Evolutionary conservation across 1,140 invertebrate genomes (phyloP), one percentile per base, ranked within the genome.

Genomic region (Tigriopus japonicus): DNA sequence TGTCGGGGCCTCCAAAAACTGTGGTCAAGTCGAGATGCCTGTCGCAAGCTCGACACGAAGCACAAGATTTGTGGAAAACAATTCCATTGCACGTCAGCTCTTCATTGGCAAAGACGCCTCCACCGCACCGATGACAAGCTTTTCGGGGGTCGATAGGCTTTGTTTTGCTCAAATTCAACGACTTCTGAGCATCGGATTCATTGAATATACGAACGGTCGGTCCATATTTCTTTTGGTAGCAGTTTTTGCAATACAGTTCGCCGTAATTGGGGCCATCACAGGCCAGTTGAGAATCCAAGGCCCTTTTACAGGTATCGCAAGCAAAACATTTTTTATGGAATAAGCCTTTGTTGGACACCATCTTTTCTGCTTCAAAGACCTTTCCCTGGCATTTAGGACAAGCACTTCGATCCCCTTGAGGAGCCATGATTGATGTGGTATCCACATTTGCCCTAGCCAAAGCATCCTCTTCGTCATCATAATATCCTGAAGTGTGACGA

Each of bases 281-380:
- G 58, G 90, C 78, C 67, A 87, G 94, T 64, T 89, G 93, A 68
- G 86, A 90, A 74, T 96, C 93, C 68, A 98, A 77, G 66, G 90
- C 87, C 73, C 87, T 87, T 66, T 84, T 81, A 74, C 93, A 98
- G 63, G 86, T 83, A 68, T 82, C 81, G 74, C 92, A 97, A 74
- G 81, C 85, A 80, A 96, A 95, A 76, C 93, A 98, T 64, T 87
- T 77, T 73, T 86, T 90, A 76, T 98, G 92, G 87, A 87, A 97
- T 69, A 90, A 80, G 71, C 78, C 42, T 17, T 87, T 87, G 70
- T 89, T 90, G 66, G 87, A 88, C 42, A 92, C 76, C 74, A 90
- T 87, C 73, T 91, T 87, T 72, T 94, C 90, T 64, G 89, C 89
- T 49, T 86, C 86, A 69, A 90, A 94, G 10, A 94, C 90, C 75